Evolutionary conservation across 2,888 invertebrate genomes (phyloP), one percentile per base, ranked within the genome.

Genomic region (Dendrolimus houi): DNA sequence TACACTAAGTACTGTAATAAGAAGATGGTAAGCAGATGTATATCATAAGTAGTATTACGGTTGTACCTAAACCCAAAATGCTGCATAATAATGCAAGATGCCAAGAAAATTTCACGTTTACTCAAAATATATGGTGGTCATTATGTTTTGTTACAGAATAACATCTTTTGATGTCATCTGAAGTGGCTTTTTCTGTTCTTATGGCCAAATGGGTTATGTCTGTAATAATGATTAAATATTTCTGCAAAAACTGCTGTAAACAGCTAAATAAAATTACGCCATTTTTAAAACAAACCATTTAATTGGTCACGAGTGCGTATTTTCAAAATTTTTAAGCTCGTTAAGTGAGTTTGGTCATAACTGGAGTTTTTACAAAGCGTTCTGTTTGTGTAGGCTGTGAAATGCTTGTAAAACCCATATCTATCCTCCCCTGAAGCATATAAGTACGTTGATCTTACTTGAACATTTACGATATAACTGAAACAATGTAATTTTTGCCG

Each of bases 81-180:
- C 9, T 47, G 47, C 12, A 12, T 54, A 12, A 12, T 54, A 29
- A 29, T 9, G 40, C 10, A 29, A 54, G 14, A 54, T 54, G 2
- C 52, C n/a, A n/a, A 55, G 63, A 57, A 68, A 61, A 62, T 64
- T 68, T 68, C 62, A 63, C 63, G 17, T 56, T 63, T 59, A 63
- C 57, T 58, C 54, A 47, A 57, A 61, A 17, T 47, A 55, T 29
- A 17, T 17, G 9, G 52, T 55, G 13, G 13, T 13, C 41, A 2
- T 47, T 55, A 17, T 55, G 14, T 9, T 17, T 55, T 55, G 17
- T 55, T 14, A 29, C 52, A n/a, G 8, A 13, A 55, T 17, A 55
- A 55, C 52, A 52, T 55, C 52, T 56, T 29, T 29, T 29, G 29
- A 29, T 29, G 29, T 29, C 29, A 59, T 55, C 60, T 58, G 41